A percentile compares a stretch with the other conserved stretches of the same genome.
phyloP scores from a whole-genome alignment of 2,888 invertebrate species.

The Drosophila recens region DNA sequence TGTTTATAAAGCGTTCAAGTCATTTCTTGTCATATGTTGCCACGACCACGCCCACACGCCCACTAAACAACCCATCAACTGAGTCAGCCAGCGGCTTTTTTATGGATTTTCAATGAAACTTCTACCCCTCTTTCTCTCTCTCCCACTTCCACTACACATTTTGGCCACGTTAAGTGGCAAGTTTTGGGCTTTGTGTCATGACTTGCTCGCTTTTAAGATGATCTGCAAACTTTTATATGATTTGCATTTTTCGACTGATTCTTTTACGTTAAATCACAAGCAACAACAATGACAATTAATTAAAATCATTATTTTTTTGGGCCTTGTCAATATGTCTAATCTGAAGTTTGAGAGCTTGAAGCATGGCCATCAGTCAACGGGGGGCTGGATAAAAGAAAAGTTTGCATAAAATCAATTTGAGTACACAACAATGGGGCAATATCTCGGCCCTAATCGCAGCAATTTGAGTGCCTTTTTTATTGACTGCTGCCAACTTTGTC shows the following conservation, averaged over 20 bases:
- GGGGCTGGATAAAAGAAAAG: slow-evolving; percentile 56
- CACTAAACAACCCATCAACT: slow-evolving; percentile 23
- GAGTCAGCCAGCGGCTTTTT: slow-evolving; percentile 41
- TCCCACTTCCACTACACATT: neutral
- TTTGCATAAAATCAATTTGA: slow-evolving; percentile 76
- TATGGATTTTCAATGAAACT: slow-evolving; percentile 61
- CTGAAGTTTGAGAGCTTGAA: slow-evolving; percentile 38
- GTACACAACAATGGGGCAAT: slow-evolving; percentile 41
- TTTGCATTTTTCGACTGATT: slow-evolving; percentile 64
- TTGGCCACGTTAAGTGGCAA: slow-evolving; percentile 58
- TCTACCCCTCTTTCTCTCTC: slow-evolving; percentile 1
- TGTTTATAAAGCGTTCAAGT: slow-evolving; percentile 76
- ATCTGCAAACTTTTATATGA: slow-evolving; percentile 64
- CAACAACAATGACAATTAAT: slow-evolving; percentile 72
- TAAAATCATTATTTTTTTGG: slow-evolving; percentile 54
- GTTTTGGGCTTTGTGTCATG: slow-evolving; percentile 61
- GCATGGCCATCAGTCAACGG: slow-evolving; percentile 22
- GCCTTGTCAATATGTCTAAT: slow-evolving; percentile 54
- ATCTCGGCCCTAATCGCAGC: slow-evolving; percentile 65
- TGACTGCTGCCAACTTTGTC: slow-evolving; percentile 52
- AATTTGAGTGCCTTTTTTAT: slow-evolving; percentile 73
- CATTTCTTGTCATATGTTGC: slow-evolving; percentile 65
- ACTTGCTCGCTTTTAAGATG: slow-evolving; percentile 61
- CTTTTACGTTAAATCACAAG: slow-evolving; percentile 39
- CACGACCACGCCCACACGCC: slow-evolving; percentile 35